Base-by-base conservation (phyloP, 2,888 invertebrate genomes). In the Frankliniella fusca region DNA sequence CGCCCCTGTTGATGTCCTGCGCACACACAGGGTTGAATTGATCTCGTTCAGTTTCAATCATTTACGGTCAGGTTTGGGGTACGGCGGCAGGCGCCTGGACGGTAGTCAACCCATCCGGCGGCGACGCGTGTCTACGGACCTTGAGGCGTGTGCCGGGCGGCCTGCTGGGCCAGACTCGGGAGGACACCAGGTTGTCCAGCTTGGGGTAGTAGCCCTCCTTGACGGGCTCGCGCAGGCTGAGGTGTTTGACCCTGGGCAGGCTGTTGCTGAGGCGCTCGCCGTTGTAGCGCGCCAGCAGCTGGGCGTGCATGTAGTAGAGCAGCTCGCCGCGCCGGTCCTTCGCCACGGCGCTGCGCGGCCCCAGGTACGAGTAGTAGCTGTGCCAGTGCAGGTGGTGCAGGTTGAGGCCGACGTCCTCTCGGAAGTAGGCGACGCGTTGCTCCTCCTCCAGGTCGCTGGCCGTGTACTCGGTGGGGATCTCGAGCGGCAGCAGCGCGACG, bases 341-440 rank as follows among this genome's bases (percentile, higher is more conserved):
- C 81, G 90, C 90, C 8, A 95, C 94, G 70, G 94, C 91, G 83
- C 87, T 85, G 76, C 89, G 88, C 0, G 93, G 91, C 0, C 85
- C 86, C 84, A 93, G 92, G 87, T 93, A 93, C 0, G 95, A 95
- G 87, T 95, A 96, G 3, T 96, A 95, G 85, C 96, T 90, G 88
- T 96, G 96, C 96, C 95, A 96, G 87, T 96, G 95, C 95, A 95
- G 96, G 87, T 96, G 96, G 87, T 96, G 96, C 81, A 95, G 92
- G 88, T 96, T 96, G 85, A 96, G 90, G 84, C 95, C 95, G 83
- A 95, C 90, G 87, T 95, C 96, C 87, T 96, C 96, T 70, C 95
- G 91, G 91, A 94, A 96, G 88, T 96, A 96, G 49, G 94, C 93
- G 83, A 95, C 87, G 9, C 93, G 91, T 87, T 96, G 95, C 86